Evolutionary conservation across 1,140 invertebrate genomes (phyloP).

Genomic region (Polypedilum pembai): DNA sequence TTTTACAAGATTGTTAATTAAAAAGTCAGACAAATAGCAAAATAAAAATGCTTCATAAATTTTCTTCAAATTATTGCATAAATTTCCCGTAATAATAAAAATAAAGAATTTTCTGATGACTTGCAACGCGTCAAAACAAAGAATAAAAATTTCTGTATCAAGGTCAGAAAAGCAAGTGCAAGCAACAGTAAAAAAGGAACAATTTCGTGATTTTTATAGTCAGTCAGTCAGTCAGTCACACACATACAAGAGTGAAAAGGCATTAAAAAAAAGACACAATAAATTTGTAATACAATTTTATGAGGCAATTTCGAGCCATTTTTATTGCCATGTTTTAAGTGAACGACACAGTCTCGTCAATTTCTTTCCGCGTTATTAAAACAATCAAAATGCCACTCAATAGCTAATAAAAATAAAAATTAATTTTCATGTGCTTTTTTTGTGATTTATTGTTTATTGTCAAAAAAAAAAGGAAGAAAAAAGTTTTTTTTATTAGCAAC

Average conservation of each 20-base stretch:
- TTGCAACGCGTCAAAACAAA: neutral
- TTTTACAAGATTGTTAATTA: no score
- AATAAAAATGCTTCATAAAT: no score
- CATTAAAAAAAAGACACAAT: conserved; percentile 16
- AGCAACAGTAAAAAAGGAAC: conserved; percentile 9
- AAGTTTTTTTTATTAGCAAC: no score
- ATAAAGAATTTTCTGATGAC: no score
- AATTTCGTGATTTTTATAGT: conserved; percentile 13
- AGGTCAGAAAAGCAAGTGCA: neutral
- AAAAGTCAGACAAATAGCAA: no score
- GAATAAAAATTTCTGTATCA: neutral
- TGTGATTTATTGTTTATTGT: neutral
- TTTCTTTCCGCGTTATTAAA: conserved; percentile 1
- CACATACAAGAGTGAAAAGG: neutral
- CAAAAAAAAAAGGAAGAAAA: neutral
- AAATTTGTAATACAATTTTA: conserved; percentile 20
- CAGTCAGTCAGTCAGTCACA: conserved; percentile 1
- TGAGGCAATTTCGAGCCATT: neutral
- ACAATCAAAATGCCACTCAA: conserved; percentile 11
- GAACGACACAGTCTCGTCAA: neutral
- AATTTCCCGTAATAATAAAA: no score
- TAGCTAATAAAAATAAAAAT: conserved; percentile 4
- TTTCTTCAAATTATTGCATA: no score
- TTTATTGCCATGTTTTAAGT: neutral
- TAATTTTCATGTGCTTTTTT: neutral